phyloP scores from a whole-genome alignment of 1,140 invertebrate genomes.

The Spodoptera litura region DNA sequence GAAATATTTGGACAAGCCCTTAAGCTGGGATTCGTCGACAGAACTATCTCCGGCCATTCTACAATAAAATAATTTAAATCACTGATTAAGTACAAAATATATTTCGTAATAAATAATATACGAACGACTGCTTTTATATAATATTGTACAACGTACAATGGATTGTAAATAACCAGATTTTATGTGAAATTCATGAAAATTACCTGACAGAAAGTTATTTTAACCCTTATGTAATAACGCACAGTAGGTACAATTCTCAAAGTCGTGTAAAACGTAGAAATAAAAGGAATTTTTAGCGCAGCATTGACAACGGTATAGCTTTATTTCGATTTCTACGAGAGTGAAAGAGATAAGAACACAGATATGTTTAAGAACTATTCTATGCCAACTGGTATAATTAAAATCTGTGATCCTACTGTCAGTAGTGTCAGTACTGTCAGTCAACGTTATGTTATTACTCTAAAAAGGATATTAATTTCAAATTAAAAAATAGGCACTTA shows the following conservation, averaged over 20 bases:
- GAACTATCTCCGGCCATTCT: conserved; percentile 90
- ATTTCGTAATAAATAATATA: conserved; percentile 34
- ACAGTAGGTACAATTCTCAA: conserved; percentile 13
- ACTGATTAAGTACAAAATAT: conserved; percentile 26
- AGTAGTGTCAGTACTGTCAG: conserved; percentile 20
- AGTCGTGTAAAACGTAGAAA: conserved; percentile 11
- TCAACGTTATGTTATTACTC: conserved; percentile 9
- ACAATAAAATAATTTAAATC: conserved; percentile 36
- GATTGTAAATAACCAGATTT: background rate
- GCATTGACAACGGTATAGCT: conserved; percentile 25
- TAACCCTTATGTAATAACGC: conserved; percentile 70
- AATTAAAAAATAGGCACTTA: too few species aligned
- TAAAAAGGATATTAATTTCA: too few species aligned
- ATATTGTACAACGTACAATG: background rate
- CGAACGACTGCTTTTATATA: background rate
- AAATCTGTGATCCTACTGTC: background rate
- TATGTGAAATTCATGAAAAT: conserved; percentile 39
- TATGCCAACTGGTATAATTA: too few species aligned
- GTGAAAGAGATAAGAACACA: conserved; percentile 11
- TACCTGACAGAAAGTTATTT: conserved; percentile 61
- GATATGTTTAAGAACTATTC: background rate
- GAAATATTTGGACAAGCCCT: conserved; percentile 88
- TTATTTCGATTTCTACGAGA: background rate
- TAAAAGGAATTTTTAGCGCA: background rate
- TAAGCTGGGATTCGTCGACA: conserved; percentile 87